These are phyloP conservation scores for Neodon shergylaensis DNA, from an alignment of 2,113 vertebrate species.

Conservation along the genomic window DNA sequence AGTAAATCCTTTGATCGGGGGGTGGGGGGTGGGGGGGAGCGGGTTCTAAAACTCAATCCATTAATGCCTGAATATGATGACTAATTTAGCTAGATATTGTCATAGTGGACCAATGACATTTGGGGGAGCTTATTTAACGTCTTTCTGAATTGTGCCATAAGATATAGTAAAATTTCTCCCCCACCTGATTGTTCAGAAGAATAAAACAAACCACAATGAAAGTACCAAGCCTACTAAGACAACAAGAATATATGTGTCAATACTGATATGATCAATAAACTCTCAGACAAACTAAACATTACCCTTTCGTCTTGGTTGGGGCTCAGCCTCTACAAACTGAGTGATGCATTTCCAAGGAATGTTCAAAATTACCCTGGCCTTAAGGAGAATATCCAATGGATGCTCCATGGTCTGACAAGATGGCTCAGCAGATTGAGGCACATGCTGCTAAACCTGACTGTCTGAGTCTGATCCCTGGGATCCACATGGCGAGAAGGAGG, in stretches of 20 bases:
- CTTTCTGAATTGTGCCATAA: neutral
- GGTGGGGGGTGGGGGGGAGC: rapidly evolving
- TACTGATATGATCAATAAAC: slow-evolving; percentile 13
- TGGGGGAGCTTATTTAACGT: neutral
- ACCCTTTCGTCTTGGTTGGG: slow-evolving; percentile 22
- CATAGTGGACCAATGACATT: neutral
- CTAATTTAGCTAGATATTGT: neutral
- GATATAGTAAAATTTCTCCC: neutral
- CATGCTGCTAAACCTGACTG: neutral
- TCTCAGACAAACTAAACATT: neutral
- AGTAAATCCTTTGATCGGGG: neutral
- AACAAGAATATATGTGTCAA: neutral
- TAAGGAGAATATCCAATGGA: neutral
- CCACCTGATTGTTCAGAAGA: neutral
- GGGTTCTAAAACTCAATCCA: neutral
- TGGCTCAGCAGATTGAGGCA: too few species aligned
- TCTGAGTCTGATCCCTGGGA: neutral
- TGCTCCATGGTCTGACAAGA: neutral
- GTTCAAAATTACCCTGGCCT: neutral
- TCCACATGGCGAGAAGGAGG: too few species aligned
- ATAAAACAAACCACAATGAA: neutral
- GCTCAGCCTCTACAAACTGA: neutral
- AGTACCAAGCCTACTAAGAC: neutral
- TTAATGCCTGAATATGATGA: neutral
- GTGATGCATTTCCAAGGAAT: slow-evolving; percentile 10